These are phyloP conservation scores for Craseonycteris thonglongyai DNA, from an alignment of 2,113 vertebrate species.

Conservation along the genomic window DNA sequence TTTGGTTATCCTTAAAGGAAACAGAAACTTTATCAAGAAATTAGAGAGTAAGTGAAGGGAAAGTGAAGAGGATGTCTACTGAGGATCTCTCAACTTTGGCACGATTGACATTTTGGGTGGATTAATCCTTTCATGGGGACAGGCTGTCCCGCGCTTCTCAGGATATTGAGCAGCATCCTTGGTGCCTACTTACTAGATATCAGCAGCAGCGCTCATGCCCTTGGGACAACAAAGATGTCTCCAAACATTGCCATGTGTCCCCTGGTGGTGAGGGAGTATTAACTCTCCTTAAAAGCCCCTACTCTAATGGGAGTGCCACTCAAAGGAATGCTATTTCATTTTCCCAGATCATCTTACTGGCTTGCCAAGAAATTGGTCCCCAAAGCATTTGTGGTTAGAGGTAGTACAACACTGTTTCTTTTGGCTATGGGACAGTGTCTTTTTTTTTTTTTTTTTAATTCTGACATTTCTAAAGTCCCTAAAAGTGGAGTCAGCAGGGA, in stretches of 20 bases:
- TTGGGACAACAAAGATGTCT: neutral
- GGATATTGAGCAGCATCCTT: neutral
- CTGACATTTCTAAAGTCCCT: neutral
- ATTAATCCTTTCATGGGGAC: neutral
- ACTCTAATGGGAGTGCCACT: neutral
- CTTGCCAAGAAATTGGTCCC: neutral
- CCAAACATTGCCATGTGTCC: neutral
- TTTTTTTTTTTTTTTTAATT: neutral
- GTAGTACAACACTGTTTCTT: neutral
- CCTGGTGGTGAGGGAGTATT: fast-evolving
- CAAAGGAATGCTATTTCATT: neutral
- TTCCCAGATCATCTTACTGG: neutral
- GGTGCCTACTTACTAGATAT: neutral
- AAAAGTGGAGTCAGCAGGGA: neutral
- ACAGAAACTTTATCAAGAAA: neutral
- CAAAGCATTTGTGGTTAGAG: neutral
- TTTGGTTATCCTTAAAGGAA: conserved; percentile 16
- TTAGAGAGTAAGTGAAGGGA: neutral
- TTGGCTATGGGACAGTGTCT: neutral
- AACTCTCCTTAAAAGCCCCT: neutral
- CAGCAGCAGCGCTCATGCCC: fast-evolving
- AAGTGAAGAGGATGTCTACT: neutral
- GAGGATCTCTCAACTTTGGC: neutral
- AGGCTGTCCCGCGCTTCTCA: neutral
- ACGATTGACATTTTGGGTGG: neutral